Base-by-base conservation (phyloP, 2,113 vertebrate species). In the Trichomycterus rosablanca region DNA sequence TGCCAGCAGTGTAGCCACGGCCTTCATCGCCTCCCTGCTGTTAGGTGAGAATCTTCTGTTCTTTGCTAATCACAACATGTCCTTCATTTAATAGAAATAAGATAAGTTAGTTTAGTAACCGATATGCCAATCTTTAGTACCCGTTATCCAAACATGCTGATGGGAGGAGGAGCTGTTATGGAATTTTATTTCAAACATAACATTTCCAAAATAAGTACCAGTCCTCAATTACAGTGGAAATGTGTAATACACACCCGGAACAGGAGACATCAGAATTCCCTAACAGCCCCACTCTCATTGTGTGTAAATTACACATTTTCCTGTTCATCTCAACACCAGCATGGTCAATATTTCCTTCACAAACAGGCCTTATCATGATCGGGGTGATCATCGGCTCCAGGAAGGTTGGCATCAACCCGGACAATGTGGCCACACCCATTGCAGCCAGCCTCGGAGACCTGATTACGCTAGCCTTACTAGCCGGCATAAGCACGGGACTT, bases 391-490 rank as follows among this genome's bases (percentile, higher is more conserved):
- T 99, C 0, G 93, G 91, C 2, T 92, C 95, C 76, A 90, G 91
- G 67, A 98, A 90, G 81, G 91, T 98, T 26, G 94, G 95, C 52
- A 98, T 99, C 79, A 99, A 99, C 50, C 96, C 96, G 2, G 95
- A 97, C 74, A 98, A 98, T 0, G 95, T 99, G 45, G 95, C 96
- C 72, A 99, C 96, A 0, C 96, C 96, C 6, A 98, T 99, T 2
- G 96, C 96, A 28, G 96, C 96, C 60, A 97, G 95, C 74, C 84
- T 99, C 48, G 96, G 96, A 7, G 96, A 99, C 76, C 90, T 99
- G 68, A 93, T 99, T 83, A 99, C 96, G 2, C 83, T 99, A 82
- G 91, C 96, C 0, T 84, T 99, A 74, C 89, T 99, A 23, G 92
- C 96, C 1, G 94, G 96, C 76, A 93, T 99, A 82, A 97, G 94